A percentile compares a stretch with the other conserved stretches of the same genome.
Evolutionary conservation across 2,113 vertebrate genomes (phyloP).

Genomic region (Hemiprocne comata): DNA sequence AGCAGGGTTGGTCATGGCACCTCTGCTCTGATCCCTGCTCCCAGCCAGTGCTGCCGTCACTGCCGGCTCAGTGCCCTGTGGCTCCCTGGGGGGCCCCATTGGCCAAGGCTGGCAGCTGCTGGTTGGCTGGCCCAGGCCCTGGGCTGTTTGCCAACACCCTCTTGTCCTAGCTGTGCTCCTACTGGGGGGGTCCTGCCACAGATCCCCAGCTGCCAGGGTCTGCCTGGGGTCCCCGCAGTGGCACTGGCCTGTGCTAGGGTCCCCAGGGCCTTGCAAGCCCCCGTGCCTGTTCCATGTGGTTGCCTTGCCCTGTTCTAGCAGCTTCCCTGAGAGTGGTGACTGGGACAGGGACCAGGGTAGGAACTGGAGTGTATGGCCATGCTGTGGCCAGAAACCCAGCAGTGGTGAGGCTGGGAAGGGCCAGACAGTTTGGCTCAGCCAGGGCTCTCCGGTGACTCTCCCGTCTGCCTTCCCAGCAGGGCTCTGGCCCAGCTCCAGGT

Average conservation of each 20-base stretch:
- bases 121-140: background rate
- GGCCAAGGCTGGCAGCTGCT: background rate
- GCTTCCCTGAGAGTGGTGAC: background rate
- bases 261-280: background rate
- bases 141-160: background rate
- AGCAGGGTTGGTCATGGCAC: background rate
- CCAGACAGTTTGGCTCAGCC: fast-evolving
- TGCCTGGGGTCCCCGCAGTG: background rate
- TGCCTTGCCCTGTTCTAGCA: background rate
- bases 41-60: background rate
- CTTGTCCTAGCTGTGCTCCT: background rate
- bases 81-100: background rate
- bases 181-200: background rate
- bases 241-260: background rate
- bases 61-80: fast-evolving
- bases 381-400: background rate
- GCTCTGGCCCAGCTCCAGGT: constrained; percentile 1
- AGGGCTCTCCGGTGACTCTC: background rate
- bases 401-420: background rate
- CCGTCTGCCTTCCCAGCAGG: background rate
- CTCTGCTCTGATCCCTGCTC: fast-evolving
- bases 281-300: fast-evolving
- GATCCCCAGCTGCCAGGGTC: fast-evolving
- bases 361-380: fast-evolving
- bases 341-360: background rate